phyloP scores from a whole-genome alignment of 2,113 vertebrate species.

The Nycticryphes semicollaris region DNA sequence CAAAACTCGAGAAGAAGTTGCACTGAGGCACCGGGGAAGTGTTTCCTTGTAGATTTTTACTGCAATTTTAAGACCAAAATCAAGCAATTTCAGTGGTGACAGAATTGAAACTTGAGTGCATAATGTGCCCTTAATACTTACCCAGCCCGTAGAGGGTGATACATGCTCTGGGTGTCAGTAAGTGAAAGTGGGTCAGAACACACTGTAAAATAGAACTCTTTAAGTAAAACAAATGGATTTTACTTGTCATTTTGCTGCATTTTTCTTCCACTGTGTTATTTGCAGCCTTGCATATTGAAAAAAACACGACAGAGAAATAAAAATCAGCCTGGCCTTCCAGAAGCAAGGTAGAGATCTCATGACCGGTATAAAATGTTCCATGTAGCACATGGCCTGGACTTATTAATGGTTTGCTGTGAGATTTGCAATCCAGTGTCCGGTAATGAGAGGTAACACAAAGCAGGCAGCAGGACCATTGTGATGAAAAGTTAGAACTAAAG shows the following conservation, averaged over 20 bases:
- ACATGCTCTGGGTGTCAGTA: not conserved
- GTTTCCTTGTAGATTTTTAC: not conserved
- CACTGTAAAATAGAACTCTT: not conserved
- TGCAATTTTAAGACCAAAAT: not conserved
- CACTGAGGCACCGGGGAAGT: not conserved
- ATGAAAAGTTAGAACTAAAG: not conserved
- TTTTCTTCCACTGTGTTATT: not conserved
- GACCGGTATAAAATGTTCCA: not conserved
- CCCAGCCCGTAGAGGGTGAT: not conserved
- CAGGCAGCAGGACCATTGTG: not conserved
- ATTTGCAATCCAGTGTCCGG: not conserved
- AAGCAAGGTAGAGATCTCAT: not conserved
- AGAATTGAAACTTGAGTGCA: not conserved
- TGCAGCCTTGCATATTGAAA: not conserved
- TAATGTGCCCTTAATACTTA: not conserved
- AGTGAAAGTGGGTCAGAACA: not conserved
- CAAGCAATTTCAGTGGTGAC: not conserved
- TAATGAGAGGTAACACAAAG: slow-evolving; percentile 7
- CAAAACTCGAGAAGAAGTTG: not conserved
- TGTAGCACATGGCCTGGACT: not conserved
- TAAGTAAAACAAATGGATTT: not conserved
- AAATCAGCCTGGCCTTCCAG: not conserved
- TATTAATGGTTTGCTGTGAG: not conserved
- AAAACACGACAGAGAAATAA: not conserved
- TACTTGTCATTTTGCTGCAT: not conserved